phyloP scores from a whole-genome alignment of 1,140 invertebrate genomes.

The Colletes gigas region DNA sequence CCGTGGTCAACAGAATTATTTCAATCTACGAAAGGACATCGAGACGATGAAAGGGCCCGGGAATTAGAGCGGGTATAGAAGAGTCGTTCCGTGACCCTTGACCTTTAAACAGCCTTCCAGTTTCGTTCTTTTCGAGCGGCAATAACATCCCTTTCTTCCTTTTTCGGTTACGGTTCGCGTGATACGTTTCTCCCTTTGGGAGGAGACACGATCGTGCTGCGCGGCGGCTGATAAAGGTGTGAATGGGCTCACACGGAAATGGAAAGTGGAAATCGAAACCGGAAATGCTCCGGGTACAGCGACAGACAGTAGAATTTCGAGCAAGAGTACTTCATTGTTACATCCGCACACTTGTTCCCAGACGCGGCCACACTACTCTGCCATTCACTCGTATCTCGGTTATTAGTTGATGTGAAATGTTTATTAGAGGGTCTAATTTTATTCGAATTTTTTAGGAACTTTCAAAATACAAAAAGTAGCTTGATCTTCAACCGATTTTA shows the following conservation, averaged over 20 bases:
- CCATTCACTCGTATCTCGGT: no score
- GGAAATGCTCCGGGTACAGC: conserved; percentile 15
- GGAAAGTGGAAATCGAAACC: conserved; percentile 4
- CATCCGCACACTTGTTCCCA: conserved; percentile 6
- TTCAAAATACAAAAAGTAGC: no score
- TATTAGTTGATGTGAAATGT: no score
- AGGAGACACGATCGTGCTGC: no score
- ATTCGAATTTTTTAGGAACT: no score
- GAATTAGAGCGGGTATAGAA: not conserved
- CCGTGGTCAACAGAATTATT: conserved; percentile 1
- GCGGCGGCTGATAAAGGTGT: not conserved
- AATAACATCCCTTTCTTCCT: not conserved
- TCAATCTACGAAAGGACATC: conserved; percentile 30
- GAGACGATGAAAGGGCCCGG: conserved; percentile 37
- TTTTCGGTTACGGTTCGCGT: not conserved
- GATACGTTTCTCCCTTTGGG: not conserved
- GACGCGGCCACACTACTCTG: not conserved
- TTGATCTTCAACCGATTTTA: no score
- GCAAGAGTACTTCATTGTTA: conserved; percentile 18
- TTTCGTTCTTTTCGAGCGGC: not conserved
- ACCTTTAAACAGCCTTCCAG: not conserved
- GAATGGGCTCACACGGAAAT: not conserved
- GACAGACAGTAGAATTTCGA: conserved; percentile 35
- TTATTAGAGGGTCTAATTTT: no score
- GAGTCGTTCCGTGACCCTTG: not conserved